Conservation (phyloP, 2,797 vertebrate genomes). For the Enteromius radiatus region DNA sequence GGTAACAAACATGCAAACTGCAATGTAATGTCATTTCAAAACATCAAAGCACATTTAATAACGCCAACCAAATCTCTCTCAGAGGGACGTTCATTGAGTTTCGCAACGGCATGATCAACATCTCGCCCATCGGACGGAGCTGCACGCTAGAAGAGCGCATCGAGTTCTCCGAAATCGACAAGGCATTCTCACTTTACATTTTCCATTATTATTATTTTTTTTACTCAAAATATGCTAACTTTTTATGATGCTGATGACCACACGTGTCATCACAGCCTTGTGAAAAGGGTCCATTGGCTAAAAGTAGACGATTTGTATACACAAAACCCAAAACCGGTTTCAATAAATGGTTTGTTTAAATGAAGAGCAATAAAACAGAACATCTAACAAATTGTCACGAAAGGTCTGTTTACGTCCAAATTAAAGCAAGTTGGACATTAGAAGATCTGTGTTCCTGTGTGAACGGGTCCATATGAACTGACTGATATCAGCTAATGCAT, state of each 20-base stretch:
- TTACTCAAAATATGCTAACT: not conserved
- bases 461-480: not conserved
- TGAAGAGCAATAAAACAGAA: not conserved
- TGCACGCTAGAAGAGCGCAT: slow-evolving; percentile 91
- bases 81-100: slow-evolving; percentile 99
- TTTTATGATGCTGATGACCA: not conserved
- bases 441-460: not conserved
- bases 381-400: not conserved
- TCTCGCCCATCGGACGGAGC: slow-evolving; percentile 95
- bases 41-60: not conserved
- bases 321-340: not conserved
- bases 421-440: not conserved
- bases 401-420: not conserved
- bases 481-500: not conserved
- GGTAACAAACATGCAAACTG: slow-evolving; percentile 70
- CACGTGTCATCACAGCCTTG: not conserved
- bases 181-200: slow-evolving; percentile 74
- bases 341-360: not conserved
- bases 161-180: slow-evolving; percentile 95
- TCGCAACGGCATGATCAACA: slow-evolving; percentile 95
- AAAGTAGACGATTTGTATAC: not conserved
- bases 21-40: not conserved
- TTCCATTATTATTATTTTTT: too few relatives aligned
- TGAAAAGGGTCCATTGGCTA: not conserved
- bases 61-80: slow-evolving; percentile 21